A percentile compares a stretch with the other conserved stretches of the same genome.
Conservation (phyloP, 2,888 invertebrate genomes). For the Saturnia japonica region DNA sequence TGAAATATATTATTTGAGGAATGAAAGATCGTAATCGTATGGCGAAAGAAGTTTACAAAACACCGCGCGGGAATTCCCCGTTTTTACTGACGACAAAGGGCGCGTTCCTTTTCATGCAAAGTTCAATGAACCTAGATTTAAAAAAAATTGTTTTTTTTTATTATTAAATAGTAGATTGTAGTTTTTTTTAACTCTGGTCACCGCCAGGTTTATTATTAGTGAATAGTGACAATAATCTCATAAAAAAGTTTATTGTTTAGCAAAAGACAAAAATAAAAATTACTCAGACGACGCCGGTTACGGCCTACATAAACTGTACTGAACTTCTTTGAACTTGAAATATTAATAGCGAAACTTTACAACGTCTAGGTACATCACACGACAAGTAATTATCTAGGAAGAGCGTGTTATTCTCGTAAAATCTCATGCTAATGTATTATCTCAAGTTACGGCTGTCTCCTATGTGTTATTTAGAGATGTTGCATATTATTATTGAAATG, state of each 20-base stretch:
- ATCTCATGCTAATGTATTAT: constrained; percentile 25
- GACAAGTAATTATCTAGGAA: constrained; percentile 55
- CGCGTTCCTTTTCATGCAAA: no score
- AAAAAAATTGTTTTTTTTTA: no score
- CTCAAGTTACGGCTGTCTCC: constrained; percentile 21
- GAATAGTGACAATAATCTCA: background rate
- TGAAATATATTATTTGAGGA: no score
- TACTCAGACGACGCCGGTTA: constrained; percentile 35
- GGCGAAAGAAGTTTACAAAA: no score
- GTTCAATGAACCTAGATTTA: no score
- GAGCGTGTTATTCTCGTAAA: constrained; percentile 45
- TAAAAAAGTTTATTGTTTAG: background rate
- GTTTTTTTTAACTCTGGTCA: no score
- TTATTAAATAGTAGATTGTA: no score
- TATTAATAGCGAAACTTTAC: constrained; percentile 60
- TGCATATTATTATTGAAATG: background rate
- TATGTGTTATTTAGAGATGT: constrained; percentile 40
- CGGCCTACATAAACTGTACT: constrained; percentile 37
- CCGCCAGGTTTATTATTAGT: no score
- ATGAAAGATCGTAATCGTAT: no score
- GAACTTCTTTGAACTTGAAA: constrained; percentile 55
- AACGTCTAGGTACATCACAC: constrained; percentile 49
- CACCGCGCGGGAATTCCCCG: no score
- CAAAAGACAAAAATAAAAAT: constrained; percentile 22
- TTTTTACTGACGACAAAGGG: no score